A percentile compares a stretch with the other conserved stretches of the same genome.
These are phyloP conservation scores for Ia io DNA, from an alignment of 2,113 vertebrate genomes.

Conservation along the genomic window DNA sequence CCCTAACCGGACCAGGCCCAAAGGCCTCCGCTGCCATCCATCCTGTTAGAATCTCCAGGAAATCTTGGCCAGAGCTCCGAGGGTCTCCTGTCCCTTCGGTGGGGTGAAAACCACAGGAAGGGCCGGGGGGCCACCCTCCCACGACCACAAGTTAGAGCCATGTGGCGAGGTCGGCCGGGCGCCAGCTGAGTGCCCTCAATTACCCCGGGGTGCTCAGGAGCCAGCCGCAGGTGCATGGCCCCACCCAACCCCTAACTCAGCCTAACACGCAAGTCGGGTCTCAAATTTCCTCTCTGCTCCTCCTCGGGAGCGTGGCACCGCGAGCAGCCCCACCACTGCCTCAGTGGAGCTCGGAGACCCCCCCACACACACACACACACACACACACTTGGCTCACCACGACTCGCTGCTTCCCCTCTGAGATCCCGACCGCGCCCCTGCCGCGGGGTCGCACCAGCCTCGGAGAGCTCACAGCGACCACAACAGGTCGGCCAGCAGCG, in stretches of 20 bases:
- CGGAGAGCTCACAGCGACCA: background rate
- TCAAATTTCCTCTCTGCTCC: background rate
- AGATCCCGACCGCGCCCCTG: too few relatives aligned
- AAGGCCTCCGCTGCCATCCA: background rate
- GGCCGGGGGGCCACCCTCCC: background rate
- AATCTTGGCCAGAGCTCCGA: background rate
- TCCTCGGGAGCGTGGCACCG: background rate
- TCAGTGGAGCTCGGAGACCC: fast-evolving
- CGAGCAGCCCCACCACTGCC: fast-evolving
- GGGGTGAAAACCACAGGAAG: background rate
- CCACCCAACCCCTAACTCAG: background rate
- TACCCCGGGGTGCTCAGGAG: background rate
- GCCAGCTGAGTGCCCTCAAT: background rate
- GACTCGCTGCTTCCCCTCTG: background rate
- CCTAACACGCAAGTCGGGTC: background rate
- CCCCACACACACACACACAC: fast-evolving
- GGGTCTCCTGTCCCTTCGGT: background rate
- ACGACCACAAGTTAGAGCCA: background rate
- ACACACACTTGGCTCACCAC: background rate
- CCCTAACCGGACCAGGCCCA: too few relatives aligned
- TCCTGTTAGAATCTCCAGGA: background rate
- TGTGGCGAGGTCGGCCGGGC: background rate
- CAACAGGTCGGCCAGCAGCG: fast-evolving
- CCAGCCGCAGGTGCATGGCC: background rate
- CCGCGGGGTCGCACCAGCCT: background rate